Base-by-base conservation (phyloP, 1,140 invertebrate genomes). In the Camponotus vicinus region DNA sequence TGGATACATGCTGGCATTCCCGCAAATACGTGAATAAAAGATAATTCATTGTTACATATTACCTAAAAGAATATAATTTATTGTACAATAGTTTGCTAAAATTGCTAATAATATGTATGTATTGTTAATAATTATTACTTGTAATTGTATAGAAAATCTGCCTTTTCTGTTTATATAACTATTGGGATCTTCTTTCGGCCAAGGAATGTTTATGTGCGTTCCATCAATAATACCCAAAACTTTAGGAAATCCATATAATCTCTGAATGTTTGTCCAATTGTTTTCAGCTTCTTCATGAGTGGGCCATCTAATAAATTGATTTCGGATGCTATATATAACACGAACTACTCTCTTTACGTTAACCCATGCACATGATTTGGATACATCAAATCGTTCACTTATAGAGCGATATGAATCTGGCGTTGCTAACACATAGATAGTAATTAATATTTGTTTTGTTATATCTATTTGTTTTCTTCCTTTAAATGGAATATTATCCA, bases 91-190 rank as follows among this genome's bases (percentile, higher is more conserved):
- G n/a, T n/a, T n/a, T n/a, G n/a, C n/a, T n/a, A n/a, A n/a, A n/a
- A n/a, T n/a, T n/a, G n/a, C n/a, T n/a, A n/a, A n/a, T n/a, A n/a
- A n/a, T n/a, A n/a, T n/a, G n/a, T n/a, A n/a, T n/a, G n/a, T n/a
- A n/a, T n/a, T n/a, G n/a, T n/a, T n/a, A n/a, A n/a, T n/a, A n/a
- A n/a, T 42, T 76, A 13, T 76, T 61, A 61, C 55, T 59, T 76
- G 55, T 32, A 59, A 42, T 0, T 76, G 37, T 61, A 76, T 21
- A 42, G 37, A 76, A 18, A 59, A 76, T 76, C 13, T 76, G n/a
- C n/a, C 37, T 42, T 76, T 76, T 42, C 73, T 76, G 7, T 76
- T 59, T 61, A 76, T 76, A 27, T 76, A 76, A 61, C 55, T 76
- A 27, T 59, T 76, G 1, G 13, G 7, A 0, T 76, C 37, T 76